A percentile compares a stretch with the other conserved stretches of the same genome.
Evolutionary conservation across 2,888 invertebrate species (phyloP).

Genomic region (Balanococcus diminutus): DNA sequence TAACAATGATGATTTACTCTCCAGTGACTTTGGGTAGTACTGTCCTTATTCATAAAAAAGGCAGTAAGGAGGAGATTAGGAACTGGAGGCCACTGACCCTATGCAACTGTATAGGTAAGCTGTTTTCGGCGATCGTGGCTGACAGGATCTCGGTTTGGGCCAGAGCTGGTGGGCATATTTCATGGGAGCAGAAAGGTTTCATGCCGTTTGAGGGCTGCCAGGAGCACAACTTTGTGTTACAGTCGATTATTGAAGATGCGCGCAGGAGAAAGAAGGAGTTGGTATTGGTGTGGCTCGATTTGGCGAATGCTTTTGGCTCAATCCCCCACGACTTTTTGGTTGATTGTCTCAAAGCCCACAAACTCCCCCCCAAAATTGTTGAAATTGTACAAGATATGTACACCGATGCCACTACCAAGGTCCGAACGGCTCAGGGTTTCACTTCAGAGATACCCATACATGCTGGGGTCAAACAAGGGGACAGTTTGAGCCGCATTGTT

Average conservation of each 20-base stretch:
- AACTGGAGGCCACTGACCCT: not conserved
- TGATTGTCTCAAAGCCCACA: not conserved
- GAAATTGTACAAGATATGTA: not conserved
- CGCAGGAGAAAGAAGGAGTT: not conserved
- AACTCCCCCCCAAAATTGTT: not conserved
- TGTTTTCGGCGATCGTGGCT: not conserved
- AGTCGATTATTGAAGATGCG: not conserved
- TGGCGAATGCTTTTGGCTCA: not conserved
- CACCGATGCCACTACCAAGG: not conserved
- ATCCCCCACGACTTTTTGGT: not conserved
- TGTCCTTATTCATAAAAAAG: too few relatives aligned
- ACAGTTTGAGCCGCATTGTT: not conserved
- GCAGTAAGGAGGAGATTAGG: not conserved
- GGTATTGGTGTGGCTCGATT: not conserved
- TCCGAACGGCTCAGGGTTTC: not conserved
- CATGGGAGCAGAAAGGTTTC: not conserved
- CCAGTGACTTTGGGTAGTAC: too few relatives aligned
- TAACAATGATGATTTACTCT: too few relatives aligned
- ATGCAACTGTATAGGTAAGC: not conserved
- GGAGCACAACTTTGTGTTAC: not conserved
- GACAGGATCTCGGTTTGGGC: not conserved
- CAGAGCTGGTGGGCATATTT: not conserved
- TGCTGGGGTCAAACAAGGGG: not conserved
- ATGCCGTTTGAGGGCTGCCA: not conserved
- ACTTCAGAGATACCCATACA: not conserved